Conservation (phyloP, 2,888 invertebrate species). For the Caenorhabditis sp. region DNA sequence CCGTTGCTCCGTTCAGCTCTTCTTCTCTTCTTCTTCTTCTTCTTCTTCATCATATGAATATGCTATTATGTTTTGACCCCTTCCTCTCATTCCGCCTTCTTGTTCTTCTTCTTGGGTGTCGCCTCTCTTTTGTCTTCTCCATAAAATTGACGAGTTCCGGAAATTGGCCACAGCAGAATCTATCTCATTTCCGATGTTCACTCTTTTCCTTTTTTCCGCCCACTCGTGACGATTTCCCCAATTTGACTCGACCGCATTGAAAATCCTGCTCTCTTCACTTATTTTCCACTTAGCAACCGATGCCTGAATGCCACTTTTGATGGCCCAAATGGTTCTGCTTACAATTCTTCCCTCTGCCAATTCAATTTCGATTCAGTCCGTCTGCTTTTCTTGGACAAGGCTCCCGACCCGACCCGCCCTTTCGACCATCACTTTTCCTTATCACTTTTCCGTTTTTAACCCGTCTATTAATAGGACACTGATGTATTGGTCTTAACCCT, state of each 20-base stretch:
- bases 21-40: neutral
- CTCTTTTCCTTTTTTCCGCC: neutral
- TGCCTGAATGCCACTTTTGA: neutral
- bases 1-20: neutral
- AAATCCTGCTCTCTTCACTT: neutral
- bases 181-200: neutral
- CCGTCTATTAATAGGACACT: conserved; percentile 34
- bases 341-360: neutral
- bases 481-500: conserved; percentile 36
- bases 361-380: conserved; percentile 1
- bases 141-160: conserved; percentile 24
- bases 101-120: neutral
- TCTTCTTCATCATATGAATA: conserved; percentile 15
- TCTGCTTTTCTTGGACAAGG: conserved; percentile 16
- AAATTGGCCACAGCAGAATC: conserved; percentile 12
- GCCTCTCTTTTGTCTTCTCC: neutral
- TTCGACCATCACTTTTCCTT: conserved; percentile 6
- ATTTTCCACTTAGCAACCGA: neutral
- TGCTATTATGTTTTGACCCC: conserved; percentile 41
- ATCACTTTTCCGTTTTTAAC: conserved; percentile 13
- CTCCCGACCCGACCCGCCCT: neutral
- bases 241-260: too few relatives aligned
- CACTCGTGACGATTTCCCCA: neutral
- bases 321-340: neutral
- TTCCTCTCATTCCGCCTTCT: neutral